Evolutionary conservation across 1,140 invertebrate genomes (phyloP).

Genomic region (Luehdorfia chinensis): DNA sequence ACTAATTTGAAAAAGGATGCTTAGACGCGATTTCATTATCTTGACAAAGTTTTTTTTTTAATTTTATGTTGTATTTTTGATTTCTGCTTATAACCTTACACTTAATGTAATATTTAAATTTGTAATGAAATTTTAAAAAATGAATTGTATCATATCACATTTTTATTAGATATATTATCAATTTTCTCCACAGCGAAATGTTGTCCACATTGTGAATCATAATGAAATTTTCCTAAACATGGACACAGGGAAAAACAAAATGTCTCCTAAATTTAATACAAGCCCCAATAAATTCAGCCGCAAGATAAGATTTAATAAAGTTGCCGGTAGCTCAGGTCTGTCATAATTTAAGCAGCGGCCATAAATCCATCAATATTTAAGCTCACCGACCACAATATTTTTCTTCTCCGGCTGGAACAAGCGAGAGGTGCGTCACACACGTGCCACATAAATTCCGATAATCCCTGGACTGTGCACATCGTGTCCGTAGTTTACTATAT

Average conservation of each 20-base stretch:
- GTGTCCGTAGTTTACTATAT: slow-evolving; percentile 59
- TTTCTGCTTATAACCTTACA: too few relatives aligned
- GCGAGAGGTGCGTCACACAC: slow-evolving; percentile 67
- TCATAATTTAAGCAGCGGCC: slow-evolving; percentile 73
- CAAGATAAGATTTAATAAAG: slow-evolving; percentile 73
- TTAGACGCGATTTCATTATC: too few relatives aligned
- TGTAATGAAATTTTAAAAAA: too few relatives aligned
- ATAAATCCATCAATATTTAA: slow-evolving; percentile 76
- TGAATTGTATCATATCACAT: too few relatives aligned
- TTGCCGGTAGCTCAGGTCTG: slow-evolving; percentile 58
- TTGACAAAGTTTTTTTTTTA: too few relatives aligned
- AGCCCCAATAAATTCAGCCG: slow-evolving; percentile 59
- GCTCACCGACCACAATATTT: slow-evolving; percentile 69
- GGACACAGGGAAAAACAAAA: slow-evolving; percentile 35
- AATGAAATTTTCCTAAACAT: slow-evolving; percentile 5
- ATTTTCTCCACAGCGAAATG: too few relatives aligned
- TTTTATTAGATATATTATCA: too few relatives aligned
- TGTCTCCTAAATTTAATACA: slow-evolving; percentile 50
- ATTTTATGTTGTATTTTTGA: too few relatives aligned
- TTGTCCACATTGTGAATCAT: not conserved
- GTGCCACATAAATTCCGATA: slow-evolving; percentile 72
- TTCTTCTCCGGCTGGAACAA: slow-evolving; percentile 53
- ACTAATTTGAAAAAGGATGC: too few relatives aligned
- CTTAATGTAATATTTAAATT: too few relatives aligned
- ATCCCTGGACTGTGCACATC: slow-evolving; percentile 59